Conservation (phyloP, 2,797 vertebrate species). For the Octomys mimax region DNA sequence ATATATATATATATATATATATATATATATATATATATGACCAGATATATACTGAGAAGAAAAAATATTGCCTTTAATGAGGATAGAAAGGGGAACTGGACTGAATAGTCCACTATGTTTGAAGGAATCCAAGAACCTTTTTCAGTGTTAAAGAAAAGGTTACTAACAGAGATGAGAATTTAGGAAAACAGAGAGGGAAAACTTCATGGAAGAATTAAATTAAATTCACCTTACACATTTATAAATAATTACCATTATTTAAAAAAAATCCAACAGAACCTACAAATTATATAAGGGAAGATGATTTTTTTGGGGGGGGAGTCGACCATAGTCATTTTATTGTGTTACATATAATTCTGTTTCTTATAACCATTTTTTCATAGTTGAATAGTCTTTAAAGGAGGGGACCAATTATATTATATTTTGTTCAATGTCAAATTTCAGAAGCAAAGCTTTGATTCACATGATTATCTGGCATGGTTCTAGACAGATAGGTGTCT, state of each 20-base stretch:
- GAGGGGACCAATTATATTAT: background rate
- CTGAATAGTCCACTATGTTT: background rate
- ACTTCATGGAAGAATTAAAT: background rate
- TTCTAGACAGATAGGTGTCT: constrained; percentile 42
- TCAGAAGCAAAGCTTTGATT: constrained; percentile 55
- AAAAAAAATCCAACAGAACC: background rate
- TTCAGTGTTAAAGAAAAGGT: background rate
- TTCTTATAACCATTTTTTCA: constrained; percentile 1
- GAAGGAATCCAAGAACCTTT: background rate
- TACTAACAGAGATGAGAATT: background rate
- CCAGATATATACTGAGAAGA: background rate
- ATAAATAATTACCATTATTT: background rate
- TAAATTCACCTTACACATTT: background rate
- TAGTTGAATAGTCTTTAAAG: constrained; percentile 14
- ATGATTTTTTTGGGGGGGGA: background rate
- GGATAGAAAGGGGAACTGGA: background rate
- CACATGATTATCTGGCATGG: constrained; percentile 14
- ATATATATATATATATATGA: no score
- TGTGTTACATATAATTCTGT: background rate
- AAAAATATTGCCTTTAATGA: background rate
- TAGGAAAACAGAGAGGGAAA: background rate
- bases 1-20: no score
- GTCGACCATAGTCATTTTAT: background rate
- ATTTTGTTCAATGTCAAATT: constrained; percentile 45
- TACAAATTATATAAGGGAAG: constrained; percentile 45